These are phyloP conservation scores for Mixornis gularis DNA, from an alignment of 2,113 vertebrate genomes.

Conservation along the genomic window DNA sequence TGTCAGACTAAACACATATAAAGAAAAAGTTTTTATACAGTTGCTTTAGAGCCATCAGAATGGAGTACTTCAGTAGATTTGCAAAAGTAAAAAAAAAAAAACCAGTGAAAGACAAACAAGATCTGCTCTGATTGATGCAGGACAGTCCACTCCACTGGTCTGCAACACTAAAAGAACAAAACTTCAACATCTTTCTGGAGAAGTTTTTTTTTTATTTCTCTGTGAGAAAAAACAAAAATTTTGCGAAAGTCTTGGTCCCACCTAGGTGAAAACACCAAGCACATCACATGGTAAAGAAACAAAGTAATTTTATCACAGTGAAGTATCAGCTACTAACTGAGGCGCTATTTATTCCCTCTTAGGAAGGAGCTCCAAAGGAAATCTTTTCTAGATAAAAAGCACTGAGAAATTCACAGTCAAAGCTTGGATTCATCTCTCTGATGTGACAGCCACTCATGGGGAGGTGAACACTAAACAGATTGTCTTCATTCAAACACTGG, in stretches of 20 bases:
- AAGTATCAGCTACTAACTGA: background rate
- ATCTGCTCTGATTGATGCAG: background rate
- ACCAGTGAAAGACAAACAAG: background rate
- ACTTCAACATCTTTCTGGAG: background rate
- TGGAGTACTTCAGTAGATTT: background rate
- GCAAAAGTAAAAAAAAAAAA: background rate
- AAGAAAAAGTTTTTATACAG: background rate
- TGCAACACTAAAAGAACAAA: background rate
- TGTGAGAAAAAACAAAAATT: background rate
- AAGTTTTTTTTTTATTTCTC: background rate
- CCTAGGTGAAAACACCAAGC: background rate
- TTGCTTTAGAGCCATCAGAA: background rate
- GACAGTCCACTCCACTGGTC: background rate
- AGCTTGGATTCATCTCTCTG: background rate
- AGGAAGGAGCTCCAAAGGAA: background rate
- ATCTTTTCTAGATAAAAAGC: background rate
- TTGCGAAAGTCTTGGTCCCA: background rate
- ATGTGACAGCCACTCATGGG: conserved; percentile 16
- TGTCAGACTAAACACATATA: background rate
- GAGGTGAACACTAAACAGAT: conserved; percentile 48
- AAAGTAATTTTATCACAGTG: background rate
- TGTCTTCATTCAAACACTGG: conserved; percentile 22
- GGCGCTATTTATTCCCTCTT: background rate
- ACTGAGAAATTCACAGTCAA: conserved; percentile 10
- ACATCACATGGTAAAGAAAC: background rate